phyloP scores from a whole-genome alignment of 2,113 vertebrate species.

The Rhinoderma darwinii region DNA sequence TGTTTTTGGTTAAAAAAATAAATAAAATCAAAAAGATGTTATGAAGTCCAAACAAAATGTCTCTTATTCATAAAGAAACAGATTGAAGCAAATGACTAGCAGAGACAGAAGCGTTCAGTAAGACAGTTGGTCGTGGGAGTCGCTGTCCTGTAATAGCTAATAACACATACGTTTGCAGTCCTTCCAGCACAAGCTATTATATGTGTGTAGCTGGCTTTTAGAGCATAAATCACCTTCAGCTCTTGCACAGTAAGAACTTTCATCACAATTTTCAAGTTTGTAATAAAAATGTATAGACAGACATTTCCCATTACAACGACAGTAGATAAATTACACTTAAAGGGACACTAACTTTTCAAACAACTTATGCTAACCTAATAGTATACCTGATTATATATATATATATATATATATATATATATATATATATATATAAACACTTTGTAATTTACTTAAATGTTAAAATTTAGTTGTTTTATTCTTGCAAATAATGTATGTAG shows the following conservation, averaged over 20 bases:
- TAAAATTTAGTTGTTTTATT: too few relatives aligned
- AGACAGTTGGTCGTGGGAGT: neutral
- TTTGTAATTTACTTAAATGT: too few relatives aligned
- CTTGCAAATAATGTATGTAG: too few relatives aligned
- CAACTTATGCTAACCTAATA: too few relatives aligned
- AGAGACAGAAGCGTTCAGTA: slow-evolving; percentile 5
- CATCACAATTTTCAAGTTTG: neutral
- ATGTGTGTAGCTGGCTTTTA: neutral
- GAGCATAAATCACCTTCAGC: neutral
- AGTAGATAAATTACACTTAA: too few relatives aligned
- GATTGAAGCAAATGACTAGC: neutral
- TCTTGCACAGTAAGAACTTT: neutral
- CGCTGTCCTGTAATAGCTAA: slow-evolving; percentile 5
- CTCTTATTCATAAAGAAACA: neutral
- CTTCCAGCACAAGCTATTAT: neutral
- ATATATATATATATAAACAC: too few relatives aligned
- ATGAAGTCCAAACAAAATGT: neutral
- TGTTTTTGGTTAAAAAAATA: neutral
- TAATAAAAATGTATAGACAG: neutral
- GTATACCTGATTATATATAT: too few relatives aligned
- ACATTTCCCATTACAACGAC: neutral
- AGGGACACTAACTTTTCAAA: too few relatives aligned
- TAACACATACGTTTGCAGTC: slow-evolving; percentile 10
- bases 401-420: too few relatives aligned
- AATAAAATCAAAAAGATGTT: neutral